Conservation (phyloP, 2,113 vertebrate species). For the Melanerpes formicivorus region DNA sequence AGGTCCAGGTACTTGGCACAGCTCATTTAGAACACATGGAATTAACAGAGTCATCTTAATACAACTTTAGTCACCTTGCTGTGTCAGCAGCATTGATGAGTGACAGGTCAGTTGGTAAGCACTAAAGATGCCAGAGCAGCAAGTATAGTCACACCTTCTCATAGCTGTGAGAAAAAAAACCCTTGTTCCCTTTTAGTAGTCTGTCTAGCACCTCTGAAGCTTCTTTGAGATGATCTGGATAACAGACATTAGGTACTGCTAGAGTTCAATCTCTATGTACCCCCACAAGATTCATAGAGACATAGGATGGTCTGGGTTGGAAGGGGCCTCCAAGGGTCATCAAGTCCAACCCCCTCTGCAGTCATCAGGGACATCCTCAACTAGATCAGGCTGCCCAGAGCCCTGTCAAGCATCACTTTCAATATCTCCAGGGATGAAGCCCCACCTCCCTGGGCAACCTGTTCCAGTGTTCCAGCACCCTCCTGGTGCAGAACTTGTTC, state of each 20-base stretch:
- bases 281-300: neutral
- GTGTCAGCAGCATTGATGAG: neutral
- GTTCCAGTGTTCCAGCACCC: too few species aligned
- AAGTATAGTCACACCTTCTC: neutral
- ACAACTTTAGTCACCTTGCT: neutral
- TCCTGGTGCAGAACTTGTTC: too few species aligned
- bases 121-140: neutral
- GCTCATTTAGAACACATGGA: neutral
- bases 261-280: neutral
- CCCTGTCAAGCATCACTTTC: too few species aligned
- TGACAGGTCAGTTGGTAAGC: neutral
- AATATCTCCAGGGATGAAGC: too few species aligned
- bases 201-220: neutral
- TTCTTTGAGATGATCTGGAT: neutral
- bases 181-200: neutral
- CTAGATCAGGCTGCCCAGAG: too few species aligned
- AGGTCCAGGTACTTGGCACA: neutral
- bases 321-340: too few species aligned
- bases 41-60: conserved; percentile 2
- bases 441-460: too few species aligned
- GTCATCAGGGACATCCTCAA: too few species aligned
- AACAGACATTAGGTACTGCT: neutral
- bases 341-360: too few species aligned
- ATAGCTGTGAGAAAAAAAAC: neutral
- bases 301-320: too few species aligned